Percentiles rank a stretch among this genome's conserved stretches.
Conservation (phyloP, 2,797 vertebrate genomes). For the Dermochelys coriacea region DNA sequence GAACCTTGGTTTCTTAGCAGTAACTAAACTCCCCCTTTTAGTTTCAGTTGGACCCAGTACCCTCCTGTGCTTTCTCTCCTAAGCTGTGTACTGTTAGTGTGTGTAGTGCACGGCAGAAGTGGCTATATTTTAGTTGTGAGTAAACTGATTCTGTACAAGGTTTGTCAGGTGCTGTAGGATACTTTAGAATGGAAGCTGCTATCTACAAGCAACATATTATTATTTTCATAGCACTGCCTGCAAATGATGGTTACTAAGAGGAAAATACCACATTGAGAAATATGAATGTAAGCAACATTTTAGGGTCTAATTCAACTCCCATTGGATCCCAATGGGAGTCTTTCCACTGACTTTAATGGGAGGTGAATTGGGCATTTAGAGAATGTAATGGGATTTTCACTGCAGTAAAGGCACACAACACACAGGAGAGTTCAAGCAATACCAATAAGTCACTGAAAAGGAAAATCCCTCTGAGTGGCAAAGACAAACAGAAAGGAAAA, state of each 20-base stretch:
- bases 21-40: not conserved
- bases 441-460: not conserved
- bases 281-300: conserved; percentile 38
- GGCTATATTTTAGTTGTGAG: not conserved
- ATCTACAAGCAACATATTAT: not conserved
- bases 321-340: not conserved
- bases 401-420: not conserved
- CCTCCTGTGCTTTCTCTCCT: not conserved
- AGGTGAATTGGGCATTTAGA: not conserved
- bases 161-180: conserved; percentile 29
- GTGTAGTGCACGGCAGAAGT: not conserved
- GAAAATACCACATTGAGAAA: conserved; percentile 25
- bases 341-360: conserved; percentile 19
- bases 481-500: conserved; percentile 4
- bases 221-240: not conserved
- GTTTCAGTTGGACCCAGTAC: not conserved
- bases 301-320: conserved; percentile 30
- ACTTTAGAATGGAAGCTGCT: not conserved
- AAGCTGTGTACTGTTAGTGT: not conserved
- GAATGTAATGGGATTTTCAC: not conserved
- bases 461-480: not conserved
- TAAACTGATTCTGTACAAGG: not conserved
- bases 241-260: conserved; percentile 50
- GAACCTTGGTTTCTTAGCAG: not conserved
- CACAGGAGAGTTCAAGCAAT: not conserved